These are phyloP conservation scores for Zygothrica quintamaculata DNA, from an alignment of 2,888 invertebrate species.

Conservation along the genomic window DNA sequence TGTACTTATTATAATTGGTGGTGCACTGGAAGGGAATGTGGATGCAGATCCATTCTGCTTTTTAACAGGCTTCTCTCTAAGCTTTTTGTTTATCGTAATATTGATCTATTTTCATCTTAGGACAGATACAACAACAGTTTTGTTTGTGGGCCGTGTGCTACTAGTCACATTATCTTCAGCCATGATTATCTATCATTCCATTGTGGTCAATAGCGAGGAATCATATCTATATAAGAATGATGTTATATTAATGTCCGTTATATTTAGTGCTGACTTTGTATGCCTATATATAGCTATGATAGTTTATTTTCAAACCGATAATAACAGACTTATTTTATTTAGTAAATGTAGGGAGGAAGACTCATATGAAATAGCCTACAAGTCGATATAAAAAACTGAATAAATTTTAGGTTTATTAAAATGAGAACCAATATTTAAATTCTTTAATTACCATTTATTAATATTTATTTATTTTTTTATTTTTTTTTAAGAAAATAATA, in stretches of 20 bases:
- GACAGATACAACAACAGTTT: not conserved
- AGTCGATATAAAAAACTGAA: too few relatives aligned
- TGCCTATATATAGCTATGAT: constrained; percentile 1
- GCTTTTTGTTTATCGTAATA: constrained; percentile 7
- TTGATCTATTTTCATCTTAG: constrained; percentile 13
- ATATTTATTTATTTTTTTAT: too few relatives aligned
- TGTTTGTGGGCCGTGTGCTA: constrained; percentile 10
- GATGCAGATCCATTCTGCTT: constrained; percentile 23
- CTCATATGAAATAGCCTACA: too few relatives aligned
- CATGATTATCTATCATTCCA: constrained; percentile 21
- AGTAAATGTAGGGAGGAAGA: too few relatives aligned
- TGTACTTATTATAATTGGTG: not conserved
- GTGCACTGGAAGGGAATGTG: not conserved
- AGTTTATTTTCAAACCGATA: constrained; percentile 3
- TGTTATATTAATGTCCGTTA: constrained; percentile 13
- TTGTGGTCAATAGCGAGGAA: constrained; percentile 1
- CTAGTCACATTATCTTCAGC: constrained; percentile 4
- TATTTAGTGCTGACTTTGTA: constrained; percentile 15
- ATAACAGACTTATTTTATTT: too few relatives aligned
- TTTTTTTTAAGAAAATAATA: too few relatives aligned
- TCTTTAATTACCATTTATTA: too few relatives aligned
- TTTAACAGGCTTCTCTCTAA: constrained; percentile 19
- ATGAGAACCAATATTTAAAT: too few relatives aligned
- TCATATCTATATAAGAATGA: not conserved
- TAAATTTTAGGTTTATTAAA: too few relatives aligned